A percentile compares a stretch with the other conserved stretches of the same genome.
Evolutionary conservation across 2,113 vertebrate species (phyloP).

Genomic region (Mesocricetus auratus): DNA sequence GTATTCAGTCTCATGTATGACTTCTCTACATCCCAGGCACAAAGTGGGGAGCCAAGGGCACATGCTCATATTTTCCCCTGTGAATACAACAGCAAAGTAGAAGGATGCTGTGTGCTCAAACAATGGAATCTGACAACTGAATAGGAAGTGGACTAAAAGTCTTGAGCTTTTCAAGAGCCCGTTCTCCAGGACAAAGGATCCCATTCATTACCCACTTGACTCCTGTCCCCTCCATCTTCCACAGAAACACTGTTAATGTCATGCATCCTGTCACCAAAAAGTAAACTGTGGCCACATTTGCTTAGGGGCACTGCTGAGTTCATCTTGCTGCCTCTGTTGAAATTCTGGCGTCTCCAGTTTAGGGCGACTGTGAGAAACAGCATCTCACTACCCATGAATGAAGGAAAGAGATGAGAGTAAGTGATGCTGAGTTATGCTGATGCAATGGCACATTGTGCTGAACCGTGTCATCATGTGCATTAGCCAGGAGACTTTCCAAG

Average conservation of each 20-base stretch:
- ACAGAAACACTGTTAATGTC: not conserved
- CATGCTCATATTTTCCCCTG: accelerated
- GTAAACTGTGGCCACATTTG: not conserved
- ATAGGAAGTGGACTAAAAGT: not conserved
- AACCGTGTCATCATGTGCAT: not conserved
- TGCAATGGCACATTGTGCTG: not conserved
- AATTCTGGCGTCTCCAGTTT: not conserved
- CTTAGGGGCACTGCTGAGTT: not conserved
- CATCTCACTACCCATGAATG: not conserved
- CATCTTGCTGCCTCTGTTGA: not conserved
- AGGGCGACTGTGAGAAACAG: not conserved
- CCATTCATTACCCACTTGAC: not conserved
- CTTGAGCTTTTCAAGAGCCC: not conserved
- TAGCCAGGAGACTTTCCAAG: not conserved
- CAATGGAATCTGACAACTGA: not conserved
- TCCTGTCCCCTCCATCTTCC: too few relatives aligned
- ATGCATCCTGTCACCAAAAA: not conserved
- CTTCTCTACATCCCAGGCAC: not conserved
- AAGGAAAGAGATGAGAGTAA: not conserved
- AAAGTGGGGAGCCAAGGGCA: not conserved
- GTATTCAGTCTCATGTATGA: not conserved
- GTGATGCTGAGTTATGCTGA: not conserved
- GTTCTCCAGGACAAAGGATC: not conserved
- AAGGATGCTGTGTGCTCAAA: not conserved
- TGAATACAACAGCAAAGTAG: not conserved